phyloP scores from a whole-genome alignment of 1,140 invertebrate genomes.

The Propsilocerus akamusi region DNA sequence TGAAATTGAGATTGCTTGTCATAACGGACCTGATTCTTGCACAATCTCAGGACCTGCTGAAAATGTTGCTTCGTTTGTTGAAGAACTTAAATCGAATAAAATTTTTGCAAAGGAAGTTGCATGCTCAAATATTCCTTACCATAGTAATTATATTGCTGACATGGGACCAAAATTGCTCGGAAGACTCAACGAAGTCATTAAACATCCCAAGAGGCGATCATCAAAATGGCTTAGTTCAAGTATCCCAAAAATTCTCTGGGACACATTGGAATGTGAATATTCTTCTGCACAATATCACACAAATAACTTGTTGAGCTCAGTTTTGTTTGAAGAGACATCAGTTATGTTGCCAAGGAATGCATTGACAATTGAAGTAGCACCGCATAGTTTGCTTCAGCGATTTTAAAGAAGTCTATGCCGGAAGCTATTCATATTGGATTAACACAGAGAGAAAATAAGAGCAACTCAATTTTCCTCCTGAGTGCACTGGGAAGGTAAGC shows the following conservation, averaged over 20 bases:
- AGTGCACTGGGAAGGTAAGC: slow-evolving; percentile 51
- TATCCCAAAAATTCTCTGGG: slow-evolving; percentile 56
- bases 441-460: slow-evolving; percentile 51
- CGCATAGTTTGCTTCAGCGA: slow-evolving; percentile 60
- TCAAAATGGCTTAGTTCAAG: slow-evolving; percentile 76
- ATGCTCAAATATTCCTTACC: slow-evolving; percentile 67
- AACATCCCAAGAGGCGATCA: slow-evolving; percentile 45
- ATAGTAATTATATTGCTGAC: slow-evolving; percentile 57
- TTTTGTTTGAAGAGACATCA: slow-evolving; percentile 71
- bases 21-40: slow-evolving; percentile 65
- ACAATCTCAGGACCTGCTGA: slow-evolving; percentile 70
- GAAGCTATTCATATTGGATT: slow-evolving; percentile 50
- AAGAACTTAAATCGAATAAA: slow-evolving; percentile 43
- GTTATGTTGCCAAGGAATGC: slow-evolving; percentile 58
- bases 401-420: slow-evolving; percentile 40
- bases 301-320: slow-evolving; percentile 71
- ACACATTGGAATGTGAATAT: slow-evolving; percentile 37
- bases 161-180: slow-evolving; percentile 51
- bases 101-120: slow-evolving; percentile 71
- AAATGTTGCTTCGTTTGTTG: slow-evolving; percentile 46
- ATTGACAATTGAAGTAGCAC: slow-evolving; percentile 62
- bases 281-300: slow-evolving; percentile 86
- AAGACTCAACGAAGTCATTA: slow-evolving; percentile 49
- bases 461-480: slow-evolving; percentile 50
- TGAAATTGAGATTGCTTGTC: slow-evolving; percentile 63